Evolutionary conservation across 2,888 invertebrate species (phyloP).

Genomic region (Drosophila putrida): DNA sequence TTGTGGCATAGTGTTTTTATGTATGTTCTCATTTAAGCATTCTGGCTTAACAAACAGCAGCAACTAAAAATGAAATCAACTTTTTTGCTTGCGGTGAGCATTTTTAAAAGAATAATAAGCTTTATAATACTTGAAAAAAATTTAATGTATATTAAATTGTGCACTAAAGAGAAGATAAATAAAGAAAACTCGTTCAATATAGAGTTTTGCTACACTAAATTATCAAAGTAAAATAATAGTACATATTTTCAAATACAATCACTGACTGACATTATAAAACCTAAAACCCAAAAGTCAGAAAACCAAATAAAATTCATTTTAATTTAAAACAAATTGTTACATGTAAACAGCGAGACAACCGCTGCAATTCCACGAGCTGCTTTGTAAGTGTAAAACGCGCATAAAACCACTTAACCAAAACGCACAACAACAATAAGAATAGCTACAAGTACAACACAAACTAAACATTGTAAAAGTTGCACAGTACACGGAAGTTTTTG

Average conservation of each 20-base stretch:
- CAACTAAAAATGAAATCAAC: conserved; percentile 12
- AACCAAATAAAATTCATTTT: conserved; percentile 40
- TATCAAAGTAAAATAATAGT: background rate
- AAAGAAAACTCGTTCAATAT: background rate
- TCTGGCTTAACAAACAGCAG: conserved; percentile 6
- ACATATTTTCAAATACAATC: background rate
- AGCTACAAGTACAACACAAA: conserved; percentile 12
- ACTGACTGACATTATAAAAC: background rate
- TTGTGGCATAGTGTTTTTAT: conserved; percentile 3
- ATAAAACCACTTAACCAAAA: conserved; percentile 64
- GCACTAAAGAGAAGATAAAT: background rate
- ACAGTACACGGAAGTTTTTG: conserved; percentile 45
- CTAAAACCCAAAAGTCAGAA: conserved; percentile 3
- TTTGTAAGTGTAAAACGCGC: conserved; percentile 36
- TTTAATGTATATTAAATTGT: background rate
- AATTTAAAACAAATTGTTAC: conserved; percentile 37
- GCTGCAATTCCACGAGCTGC: conserved; percentile 20
- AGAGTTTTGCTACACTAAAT: too few species aligned
- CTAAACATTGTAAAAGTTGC: conserved; percentile 42
- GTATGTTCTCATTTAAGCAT: conserved; percentile 3
- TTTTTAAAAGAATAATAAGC: background rate
- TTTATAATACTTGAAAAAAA: background rate
- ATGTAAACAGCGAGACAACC: conserved; percentile 35
- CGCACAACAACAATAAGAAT: conserved; percentile 34
- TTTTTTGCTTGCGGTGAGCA: conserved; percentile 1